These are phyloP conservation scores for Clitarchus hookeri DNA, from an alignment of 2,888 invertebrate species.

Conservation along the genomic window DNA sequence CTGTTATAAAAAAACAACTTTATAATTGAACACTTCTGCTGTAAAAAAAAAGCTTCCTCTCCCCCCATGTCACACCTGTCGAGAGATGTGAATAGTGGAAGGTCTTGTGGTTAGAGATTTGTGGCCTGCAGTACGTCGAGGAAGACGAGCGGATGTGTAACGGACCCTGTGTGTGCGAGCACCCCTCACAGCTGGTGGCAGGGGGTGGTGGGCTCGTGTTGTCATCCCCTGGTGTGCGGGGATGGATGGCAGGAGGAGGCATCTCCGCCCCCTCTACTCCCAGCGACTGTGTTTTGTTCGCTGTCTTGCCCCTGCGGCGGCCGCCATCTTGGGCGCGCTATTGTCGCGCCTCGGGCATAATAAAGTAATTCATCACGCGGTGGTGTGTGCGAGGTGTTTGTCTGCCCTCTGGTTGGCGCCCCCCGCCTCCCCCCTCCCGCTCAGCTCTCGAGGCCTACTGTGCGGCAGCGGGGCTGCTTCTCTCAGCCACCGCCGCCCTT, in stretches of 20 bases:
- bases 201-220: neutral
- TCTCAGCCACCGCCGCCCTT: neutral
- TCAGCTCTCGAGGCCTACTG: neutral
- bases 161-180: no score
- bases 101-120: no score
- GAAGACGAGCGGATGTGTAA: neutral
- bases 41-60: no score
- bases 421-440: neutral
- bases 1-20: no score
- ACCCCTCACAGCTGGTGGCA: neutral
- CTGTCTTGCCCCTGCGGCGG: neutral
- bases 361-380: constrained; percentile 8
- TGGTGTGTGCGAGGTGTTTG: neutral
- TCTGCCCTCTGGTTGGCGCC: neutral
- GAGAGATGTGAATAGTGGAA: no score
- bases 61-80: no score
- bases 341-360: neutral
- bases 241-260: neutral
- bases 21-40: no score
- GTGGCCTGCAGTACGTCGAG: no score
- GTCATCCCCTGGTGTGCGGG: neutral
- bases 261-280: neutral
- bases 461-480: neutral
- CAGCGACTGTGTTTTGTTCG: neutral
- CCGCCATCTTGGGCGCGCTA: neutral